Conservation (phyloP, 2,113 vertebrate species). For the Trichechus manatus region DNA sequence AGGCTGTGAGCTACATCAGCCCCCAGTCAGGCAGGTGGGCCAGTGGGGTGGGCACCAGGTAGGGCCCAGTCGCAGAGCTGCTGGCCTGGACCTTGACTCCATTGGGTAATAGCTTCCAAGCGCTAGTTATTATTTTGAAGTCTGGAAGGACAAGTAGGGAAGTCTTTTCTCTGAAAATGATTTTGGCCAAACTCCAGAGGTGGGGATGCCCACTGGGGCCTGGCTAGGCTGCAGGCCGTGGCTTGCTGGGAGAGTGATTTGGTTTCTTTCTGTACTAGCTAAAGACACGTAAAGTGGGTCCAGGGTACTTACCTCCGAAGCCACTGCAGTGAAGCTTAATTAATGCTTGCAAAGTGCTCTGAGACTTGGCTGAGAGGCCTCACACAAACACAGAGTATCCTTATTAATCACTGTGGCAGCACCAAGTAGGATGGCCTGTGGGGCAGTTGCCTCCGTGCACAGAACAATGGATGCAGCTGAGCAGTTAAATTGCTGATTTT, state of each 20-base stretch:
- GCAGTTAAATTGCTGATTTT: slow-evolving; percentile 59
- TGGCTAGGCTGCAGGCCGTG: slow-evolving; percentile 11
- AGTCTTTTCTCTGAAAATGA: slow-evolving; percentile 54
- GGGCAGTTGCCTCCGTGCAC: slow-evolving; percentile 45
- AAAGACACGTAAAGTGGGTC: slow-evolving; percentile 61
- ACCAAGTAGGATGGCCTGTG: slow-evolving; percentile 59
- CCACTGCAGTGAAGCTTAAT: slow-evolving; percentile 68
- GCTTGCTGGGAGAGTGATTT: slow-evolving; percentile 37
- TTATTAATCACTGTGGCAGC: slow-evolving; percentile 74
- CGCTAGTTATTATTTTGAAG: slow-evolving; percentile 34
- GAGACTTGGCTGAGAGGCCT: slow-evolving; percentile 67
- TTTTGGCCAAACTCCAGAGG: slow-evolving; percentile 35
- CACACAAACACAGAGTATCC: slow-evolving; percentile 30
- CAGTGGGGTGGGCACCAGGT: neutral
- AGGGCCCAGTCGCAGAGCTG: neutral
- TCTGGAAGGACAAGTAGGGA: slow-evolving; percentile 40
- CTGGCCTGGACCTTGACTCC: neutral
- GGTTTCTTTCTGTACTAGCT: slow-evolving; percentile 50
- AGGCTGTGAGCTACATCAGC: neutral
- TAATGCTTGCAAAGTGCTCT: slow-evolving; percentile 72
- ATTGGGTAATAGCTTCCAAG: slow-evolving; percentile 35
- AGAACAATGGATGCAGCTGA: slow-evolving; percentile 63
- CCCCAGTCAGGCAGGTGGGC: neutral
- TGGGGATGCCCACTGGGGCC: neutral
- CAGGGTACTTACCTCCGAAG: slow-evolving; percentile 53